A percentile compares a stretch with the other conserved stretches of the same genome.
phyloP scores from a whole-genome alignment of 1,140 invertebrate species.

The Ooceraea biroi region DNA sequence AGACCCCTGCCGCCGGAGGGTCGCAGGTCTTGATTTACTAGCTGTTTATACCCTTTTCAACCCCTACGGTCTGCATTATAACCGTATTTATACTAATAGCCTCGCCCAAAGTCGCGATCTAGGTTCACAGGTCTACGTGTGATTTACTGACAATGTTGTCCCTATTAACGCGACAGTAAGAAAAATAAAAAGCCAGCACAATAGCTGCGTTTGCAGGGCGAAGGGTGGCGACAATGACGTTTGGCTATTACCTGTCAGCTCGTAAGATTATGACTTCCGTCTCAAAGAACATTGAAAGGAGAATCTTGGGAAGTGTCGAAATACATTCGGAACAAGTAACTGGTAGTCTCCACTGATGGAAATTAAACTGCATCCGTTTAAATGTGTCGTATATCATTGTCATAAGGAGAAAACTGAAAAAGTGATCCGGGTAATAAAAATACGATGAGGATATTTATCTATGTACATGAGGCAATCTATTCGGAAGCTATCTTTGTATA shows the following conservation, averaged over 20 bases:
- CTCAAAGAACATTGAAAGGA: conserved; percentile 30
- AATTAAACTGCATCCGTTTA: conserved; percentile 36
- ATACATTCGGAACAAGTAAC: conserved; percentile 19
- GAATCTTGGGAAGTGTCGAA: conserved; percentile 34
- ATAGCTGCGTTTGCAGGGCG: conserved; percentile 19
- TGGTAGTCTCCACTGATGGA: conserved; percentile 12
- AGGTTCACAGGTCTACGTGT: conserved; percentile 73
- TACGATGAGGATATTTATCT: neutral
- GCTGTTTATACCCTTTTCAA: conserved; percentile 84
- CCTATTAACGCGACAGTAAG: conserved; percentile 49
- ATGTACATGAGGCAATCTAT: neutral
- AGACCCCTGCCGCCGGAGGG: conserved; percentile 69
- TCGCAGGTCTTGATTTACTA: conserved; percentile 82
- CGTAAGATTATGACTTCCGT: conserved; percentile 64
- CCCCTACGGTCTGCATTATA: conserved; percentile 82
- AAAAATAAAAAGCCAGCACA: conserved; percentile 43
- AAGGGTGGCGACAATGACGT: conserved; percentile 45
- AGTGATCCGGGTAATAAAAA: conserved; percentile 7
- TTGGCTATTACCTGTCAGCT: conserved; percentile 57
- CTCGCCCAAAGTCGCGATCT: conserved; percentile 69
- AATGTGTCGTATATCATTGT: conserved; percentile 24
- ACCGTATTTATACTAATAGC: conserved; percentile 85
- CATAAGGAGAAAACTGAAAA: neutral
- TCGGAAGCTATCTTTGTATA: neutral
- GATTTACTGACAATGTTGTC: conserved; percentile 77